A percentile compares a stretch with the other conserved stretches of the same genome.
These are phyloP conservation scores for Panulirus ornatus DNA, from an alignment of 1,140 invertebrate genomes.

Conservation along the genomic window DNA sequence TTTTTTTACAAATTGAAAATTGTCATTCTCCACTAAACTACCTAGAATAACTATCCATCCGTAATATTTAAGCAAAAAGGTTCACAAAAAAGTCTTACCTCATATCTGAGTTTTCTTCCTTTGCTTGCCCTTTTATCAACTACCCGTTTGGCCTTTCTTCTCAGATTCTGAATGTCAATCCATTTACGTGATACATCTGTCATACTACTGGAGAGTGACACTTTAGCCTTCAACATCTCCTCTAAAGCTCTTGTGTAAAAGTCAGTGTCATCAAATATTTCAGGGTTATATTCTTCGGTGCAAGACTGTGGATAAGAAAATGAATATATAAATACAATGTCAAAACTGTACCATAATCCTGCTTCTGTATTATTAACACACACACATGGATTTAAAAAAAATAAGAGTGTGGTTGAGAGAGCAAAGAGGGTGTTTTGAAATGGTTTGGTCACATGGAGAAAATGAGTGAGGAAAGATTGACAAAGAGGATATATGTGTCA, in stretches of 20 bases:
- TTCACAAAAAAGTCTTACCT: too few species aligned
- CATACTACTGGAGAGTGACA: constrained; percentile 83
- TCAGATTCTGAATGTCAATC: constrained; percentile 93
- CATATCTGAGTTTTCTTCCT: constrained; percentile 93
- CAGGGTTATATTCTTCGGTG: constrained; percentile 84
- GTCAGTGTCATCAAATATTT: constrained; percentile 98
- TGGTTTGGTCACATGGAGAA: too few species aligned
- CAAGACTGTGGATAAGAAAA: constrained; percentile 50
- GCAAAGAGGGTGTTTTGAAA: too few species aligned
- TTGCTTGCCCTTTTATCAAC: constrained; percentile 95
- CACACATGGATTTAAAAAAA: neutral
- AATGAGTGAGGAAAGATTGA: too few species aligned
- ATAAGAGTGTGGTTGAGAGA: too few species aligned
- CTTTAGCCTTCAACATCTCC: constrained; percentile 95
- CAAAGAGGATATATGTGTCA: too few species aligned
- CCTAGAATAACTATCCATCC: neutral
- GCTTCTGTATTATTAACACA: too few species aligned
- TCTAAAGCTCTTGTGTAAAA: constrained; percentile 96
- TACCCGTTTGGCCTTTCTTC: constrained; percentile 93
- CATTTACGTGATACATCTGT: constrained; percentile 83
- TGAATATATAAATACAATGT: neutral
- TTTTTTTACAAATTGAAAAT: neutral
- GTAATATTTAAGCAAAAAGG: too few species aligned
- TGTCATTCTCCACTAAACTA: neutral
- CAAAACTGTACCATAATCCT: neutral